phyloP scores from a whole-genome alignment of 1,140 invertebrate genomes.

The Helicoverpa zea region DNA sequence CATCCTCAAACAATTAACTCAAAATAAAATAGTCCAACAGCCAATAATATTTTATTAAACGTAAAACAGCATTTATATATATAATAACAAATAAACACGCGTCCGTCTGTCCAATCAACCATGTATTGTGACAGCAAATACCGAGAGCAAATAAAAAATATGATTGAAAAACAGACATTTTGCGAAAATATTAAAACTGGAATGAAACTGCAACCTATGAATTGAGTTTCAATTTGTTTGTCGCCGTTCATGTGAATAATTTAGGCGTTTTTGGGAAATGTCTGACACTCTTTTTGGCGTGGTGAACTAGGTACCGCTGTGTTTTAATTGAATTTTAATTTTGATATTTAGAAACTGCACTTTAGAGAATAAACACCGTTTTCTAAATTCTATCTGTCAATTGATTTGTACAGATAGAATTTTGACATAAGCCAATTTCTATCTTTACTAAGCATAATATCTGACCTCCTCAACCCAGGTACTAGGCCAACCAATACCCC shows the following conservation, averaged over 20 bases:
- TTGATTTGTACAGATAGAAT: too few relatives aligned
- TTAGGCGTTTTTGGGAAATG: conserved; percentile 36
- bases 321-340: not conserved
- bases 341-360: not conserved
- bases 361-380: too few relatives aligned
- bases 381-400: too few relatives aligned
- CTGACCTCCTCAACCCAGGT: too few relatives aligned
- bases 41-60: not conserved
- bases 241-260: conserved; percentile 31
- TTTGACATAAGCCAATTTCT: too few relatives aligned
- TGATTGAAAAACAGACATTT: not conserved
- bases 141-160: conserved; percentile 21
- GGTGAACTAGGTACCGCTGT: not conserved
- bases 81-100: conserved; percentile 36
- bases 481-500: too few relatives aligned
- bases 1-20: not conserved
- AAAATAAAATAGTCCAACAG: not conserved
- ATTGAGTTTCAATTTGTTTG: conserved; percentile 41
- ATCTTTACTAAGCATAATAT: too few relatives aligned
- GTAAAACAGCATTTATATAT: not conserved
- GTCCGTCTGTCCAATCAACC: conserved; percentile 38
- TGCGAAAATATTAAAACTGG: conserved; percentile 40
- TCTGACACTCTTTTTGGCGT: conserved; percentile 15
- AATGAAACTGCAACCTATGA: conserved; percentile 23
- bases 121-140: conserved; percentile 17